Conservation (phyloP, 2,888 invertebrate genomes). For the Drosophila prolongata region DNA sequence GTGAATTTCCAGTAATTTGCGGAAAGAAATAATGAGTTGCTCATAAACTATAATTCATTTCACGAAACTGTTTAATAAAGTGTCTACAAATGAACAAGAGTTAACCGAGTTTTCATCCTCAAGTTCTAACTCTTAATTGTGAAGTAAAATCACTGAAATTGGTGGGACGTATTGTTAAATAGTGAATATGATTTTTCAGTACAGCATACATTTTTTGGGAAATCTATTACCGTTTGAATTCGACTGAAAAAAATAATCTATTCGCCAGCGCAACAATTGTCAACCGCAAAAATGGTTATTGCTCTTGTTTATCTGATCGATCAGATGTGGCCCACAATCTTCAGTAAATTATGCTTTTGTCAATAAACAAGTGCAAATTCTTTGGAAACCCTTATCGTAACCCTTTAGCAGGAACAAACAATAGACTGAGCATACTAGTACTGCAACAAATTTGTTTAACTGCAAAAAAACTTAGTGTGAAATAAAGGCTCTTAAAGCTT, state of each 20-base stretch:
- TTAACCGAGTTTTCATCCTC: neutral
- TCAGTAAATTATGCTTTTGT: neutral
- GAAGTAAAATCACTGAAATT: neutral
- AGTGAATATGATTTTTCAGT: no score
- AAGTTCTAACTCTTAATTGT: neutral
- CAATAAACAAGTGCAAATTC: conserved; percentile 9
- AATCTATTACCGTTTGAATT: conserved; percentile 1
- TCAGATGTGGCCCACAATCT: neutral
- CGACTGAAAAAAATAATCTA: neutral
- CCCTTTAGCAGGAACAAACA: conserved; percentile 11
- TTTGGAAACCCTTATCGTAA: conserved; percentile 11
- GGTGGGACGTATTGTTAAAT: no score
- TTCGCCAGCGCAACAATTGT: neutral
- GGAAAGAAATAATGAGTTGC: neutral
- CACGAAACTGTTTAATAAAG: neutral
- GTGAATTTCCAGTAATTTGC: neutral
- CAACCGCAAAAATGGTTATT: neutral
- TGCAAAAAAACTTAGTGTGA: no score
- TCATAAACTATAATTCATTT: neutral
- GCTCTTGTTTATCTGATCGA: neutral
- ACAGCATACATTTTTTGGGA: neutral
- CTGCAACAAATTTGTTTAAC: no score
- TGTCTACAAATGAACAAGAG: neutral
- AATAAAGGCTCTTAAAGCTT: no score
- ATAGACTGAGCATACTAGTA: no score